Conservation (phyloP, 2,113 vertebrate species). For the Osmerus mordax region DNA sequence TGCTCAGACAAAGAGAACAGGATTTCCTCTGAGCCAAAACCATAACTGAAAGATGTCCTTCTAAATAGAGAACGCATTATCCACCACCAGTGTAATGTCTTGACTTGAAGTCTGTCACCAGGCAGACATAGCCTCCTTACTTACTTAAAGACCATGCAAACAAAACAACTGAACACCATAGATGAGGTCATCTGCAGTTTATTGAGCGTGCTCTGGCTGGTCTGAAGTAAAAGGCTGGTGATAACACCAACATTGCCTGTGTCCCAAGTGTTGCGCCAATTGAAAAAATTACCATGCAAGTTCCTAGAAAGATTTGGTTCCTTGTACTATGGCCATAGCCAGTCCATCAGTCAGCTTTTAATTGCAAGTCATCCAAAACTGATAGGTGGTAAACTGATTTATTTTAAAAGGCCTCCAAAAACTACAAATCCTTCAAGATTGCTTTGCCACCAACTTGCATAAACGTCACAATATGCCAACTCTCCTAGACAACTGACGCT, state of each 20-base stretch:
- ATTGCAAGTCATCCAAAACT: neutral
- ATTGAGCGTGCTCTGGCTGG: neutral
- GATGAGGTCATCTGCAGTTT: conserved; percentile 1
- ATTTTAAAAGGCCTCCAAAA: neutral
- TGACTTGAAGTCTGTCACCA: neutral
- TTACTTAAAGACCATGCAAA: neutral
- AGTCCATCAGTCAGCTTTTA: conserved; percentile 1
- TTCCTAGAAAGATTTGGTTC: conserved; percentile 3
- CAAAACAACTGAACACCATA: neutral
- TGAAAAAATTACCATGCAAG: neutral
- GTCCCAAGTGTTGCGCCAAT: neutral
- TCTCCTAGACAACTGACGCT: neutral
- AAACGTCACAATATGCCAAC: neutral
- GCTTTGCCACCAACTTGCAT: neutral
- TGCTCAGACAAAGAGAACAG: no score
- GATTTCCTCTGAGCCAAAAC: no score
- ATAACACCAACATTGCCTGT: neutral
- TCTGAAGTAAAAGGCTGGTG: conserved; percentile 3
- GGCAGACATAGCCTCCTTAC: neutral
- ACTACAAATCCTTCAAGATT: conserved; percentile 9
- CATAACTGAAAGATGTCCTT: no score
- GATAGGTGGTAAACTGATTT: conserved; percentile 14
- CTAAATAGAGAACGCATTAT: neutral
- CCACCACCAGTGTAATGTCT: neutral
- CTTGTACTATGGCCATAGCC: neutral